These are phyloP conservation scores for Orthosia gracilis DNA, from an alignment of 2,888 invertebrate genomes.

Conservation along the genomic window DNA sequence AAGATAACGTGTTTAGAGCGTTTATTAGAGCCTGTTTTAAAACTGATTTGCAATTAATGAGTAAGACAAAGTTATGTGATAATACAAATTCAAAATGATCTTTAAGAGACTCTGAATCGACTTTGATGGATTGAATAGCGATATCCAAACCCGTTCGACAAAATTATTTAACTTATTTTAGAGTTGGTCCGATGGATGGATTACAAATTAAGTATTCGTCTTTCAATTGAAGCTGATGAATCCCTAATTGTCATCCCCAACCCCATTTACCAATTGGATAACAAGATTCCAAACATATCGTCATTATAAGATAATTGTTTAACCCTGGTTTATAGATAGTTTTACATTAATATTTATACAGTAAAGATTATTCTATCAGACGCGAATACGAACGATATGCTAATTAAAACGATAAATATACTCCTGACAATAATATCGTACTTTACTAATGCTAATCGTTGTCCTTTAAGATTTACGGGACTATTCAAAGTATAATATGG, in stretches of 20 bases:
- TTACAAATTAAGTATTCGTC: neutral
- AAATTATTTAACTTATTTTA: neutral
- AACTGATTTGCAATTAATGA: neutral
- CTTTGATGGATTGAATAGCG: neutral
- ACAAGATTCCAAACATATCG: neutral
- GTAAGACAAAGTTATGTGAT: neutral
- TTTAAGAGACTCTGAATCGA: neutral
- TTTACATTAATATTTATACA: conserved; percentile 5
- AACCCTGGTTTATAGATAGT: conserved; percentile 27
- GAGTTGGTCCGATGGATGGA: neutral
- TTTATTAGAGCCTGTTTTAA: conserved; percentile 18
- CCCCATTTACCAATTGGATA: neutral
- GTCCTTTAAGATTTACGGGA: conserved; percentile 22
- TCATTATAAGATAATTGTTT: conserved; percentile 25
- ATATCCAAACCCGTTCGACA: neutral
- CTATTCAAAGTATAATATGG: conserved; percentile 33
- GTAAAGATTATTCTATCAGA: conserved; percentile 14
- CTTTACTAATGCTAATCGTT: conserved; percentile 35
- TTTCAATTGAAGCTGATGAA: neutral
- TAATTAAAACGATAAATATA: conserved; percentile 44
- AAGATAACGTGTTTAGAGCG: conserved; percentile 22
- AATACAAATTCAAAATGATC: neutral
- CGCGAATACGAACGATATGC: conserved; percentile 18
- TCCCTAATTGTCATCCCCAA: neutral
- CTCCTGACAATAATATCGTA: conserved; percentile 29